Evolutionary conservation across 2,113 vertebrate species (phyloP).

Genomic region (Cinclus mexicanus): DNA sequence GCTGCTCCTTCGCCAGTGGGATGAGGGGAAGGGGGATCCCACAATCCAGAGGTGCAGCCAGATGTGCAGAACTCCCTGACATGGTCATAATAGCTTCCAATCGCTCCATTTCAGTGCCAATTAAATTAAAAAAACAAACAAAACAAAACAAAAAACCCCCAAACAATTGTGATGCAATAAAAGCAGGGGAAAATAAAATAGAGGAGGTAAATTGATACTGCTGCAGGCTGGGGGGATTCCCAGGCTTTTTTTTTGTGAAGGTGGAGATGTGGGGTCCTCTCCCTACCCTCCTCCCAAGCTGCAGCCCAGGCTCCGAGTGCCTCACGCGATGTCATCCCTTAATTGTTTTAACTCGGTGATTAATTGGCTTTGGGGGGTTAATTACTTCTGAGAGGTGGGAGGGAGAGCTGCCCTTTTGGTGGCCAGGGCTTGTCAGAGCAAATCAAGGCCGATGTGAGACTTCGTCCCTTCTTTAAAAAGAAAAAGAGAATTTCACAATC

Average conservation of each 20-base stretch:
- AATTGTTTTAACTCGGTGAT: not conserved
- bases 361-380: not conserved
- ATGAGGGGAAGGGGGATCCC: not conserved
- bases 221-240: not conserved
- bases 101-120: not conserved
- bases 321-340: not conserved
- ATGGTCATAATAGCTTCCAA: rapidly evolving
- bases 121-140: not conserved
- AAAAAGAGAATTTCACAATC: not conserved
- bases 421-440: not conserved
- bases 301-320: not conserved
- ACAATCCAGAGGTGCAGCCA: not conserved
- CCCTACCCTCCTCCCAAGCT: not conserved
- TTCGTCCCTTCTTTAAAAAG: not conserved
- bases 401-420: not conserved
- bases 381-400: not conserved
- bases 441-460: rapidly evolving
- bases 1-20: not conserved
- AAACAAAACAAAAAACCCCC: too few relatives aligned
- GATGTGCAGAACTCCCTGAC: not conserved
- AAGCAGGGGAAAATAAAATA: rapidly evolving
- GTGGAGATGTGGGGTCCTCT: not conserved
- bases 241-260: not conserved
- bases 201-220: rapidly evolving
- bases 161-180: rapidly evolving